These are phyloP conservation scores for Laspeyria flexula DNA, from an alignment of 2,888 invertebrate genomes.

Conservation along the genomic window DNA sequence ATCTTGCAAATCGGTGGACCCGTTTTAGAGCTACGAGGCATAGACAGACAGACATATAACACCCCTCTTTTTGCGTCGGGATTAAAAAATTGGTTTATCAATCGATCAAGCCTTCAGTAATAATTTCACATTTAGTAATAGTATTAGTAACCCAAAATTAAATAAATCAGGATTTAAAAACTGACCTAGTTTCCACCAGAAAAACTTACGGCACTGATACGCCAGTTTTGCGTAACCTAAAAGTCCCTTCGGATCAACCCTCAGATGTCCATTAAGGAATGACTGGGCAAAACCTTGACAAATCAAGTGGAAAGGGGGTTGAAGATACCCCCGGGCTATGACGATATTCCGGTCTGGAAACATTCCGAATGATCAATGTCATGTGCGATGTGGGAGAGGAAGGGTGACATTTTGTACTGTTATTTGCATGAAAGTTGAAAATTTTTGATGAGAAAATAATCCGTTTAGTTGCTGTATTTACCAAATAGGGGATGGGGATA, in stretches of 20 bases:
- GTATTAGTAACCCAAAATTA: background rate
- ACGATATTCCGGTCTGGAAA: conserved; percentile 13
- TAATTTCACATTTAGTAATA: background rate
- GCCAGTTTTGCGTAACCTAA: conserved; percentile 28
- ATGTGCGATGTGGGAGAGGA: conserved; percentile 7
- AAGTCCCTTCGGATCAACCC: conserved; percentile 36
- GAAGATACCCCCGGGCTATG: conserved; percentile 21
- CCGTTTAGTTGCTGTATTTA: too few species aligned
- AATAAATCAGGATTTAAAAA: conserved; percentile 3
- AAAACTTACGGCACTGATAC: conserved; percentile 27
- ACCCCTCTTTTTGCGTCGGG: too few species aligned
- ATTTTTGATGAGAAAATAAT: too few species aligned
- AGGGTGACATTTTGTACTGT: background rate
- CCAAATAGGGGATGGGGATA: too few species aligned
- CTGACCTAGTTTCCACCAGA: conserved; percentile 26
- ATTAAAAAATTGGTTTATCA: too few species aligned
- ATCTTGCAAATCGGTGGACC: too few species aligned
- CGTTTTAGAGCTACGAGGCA: too few species aligned
- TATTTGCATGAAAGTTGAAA: background rate
- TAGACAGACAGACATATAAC: too few species aligned
- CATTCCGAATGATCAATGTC: conserved; percentile 9
- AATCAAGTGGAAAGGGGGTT: conserved; percentile 55
- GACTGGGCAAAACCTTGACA: conserved; percentile 47
- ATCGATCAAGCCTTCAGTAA: too few species aligned
- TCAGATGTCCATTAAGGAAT: conserved; percentile 50